Conservation (phyloP, 2,888 invertebrate genomes). For the Boloria selene region DNA sequence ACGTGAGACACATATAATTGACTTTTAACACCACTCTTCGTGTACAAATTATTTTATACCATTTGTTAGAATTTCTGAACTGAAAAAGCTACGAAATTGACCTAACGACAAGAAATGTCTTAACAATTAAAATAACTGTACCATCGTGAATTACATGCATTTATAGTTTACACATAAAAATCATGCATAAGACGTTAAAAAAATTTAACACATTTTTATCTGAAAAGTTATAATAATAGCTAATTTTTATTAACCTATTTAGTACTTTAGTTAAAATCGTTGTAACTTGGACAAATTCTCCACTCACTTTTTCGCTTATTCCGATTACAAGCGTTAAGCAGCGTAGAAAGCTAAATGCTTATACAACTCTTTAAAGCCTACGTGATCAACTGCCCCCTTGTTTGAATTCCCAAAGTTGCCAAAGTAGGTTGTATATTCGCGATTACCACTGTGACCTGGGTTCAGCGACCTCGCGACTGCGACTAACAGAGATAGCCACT, state of each 20-base stretch:
- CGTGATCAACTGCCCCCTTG: constrained; percentile 51
- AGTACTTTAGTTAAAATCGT: constrained; percentile 47
- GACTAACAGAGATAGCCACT: not conserved
- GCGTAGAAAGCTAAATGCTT: constrained; percentile 73
- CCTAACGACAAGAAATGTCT: too few species aligned
- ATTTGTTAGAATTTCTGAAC: not conserved
- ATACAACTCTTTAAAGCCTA: constrained; percentile 67
- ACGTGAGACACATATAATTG: constrained; percentile 62
- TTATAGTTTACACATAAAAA: too few species aligned
- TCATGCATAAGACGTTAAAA: too few species aligned
- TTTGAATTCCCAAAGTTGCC: constrained; percentile 51
- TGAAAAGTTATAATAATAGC: constrained; percentile 10
- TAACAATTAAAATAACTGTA: too few species aligned
- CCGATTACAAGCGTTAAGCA: constrained; percentile 54
- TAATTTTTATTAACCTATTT: too few species aligned
- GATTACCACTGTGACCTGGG: constrained; percentile 1
- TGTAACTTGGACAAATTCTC: constrained; percentile 71
- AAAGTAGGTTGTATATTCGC: not conserved
- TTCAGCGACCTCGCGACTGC: constrained; percentile 10
- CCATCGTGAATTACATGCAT: too few species aligned
- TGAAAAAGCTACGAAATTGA: too few species aligned
- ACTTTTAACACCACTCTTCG: not conserved
- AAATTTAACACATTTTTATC: constrained; percentile 42
- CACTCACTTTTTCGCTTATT: constrained; percentile 73
- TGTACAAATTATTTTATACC: not conserved